These are phyloP conservation scores for Calcarius lapponicus DNA, from an alignment of 2,797 vertebrate genomes.

Conservation along the genomic window DNA sequence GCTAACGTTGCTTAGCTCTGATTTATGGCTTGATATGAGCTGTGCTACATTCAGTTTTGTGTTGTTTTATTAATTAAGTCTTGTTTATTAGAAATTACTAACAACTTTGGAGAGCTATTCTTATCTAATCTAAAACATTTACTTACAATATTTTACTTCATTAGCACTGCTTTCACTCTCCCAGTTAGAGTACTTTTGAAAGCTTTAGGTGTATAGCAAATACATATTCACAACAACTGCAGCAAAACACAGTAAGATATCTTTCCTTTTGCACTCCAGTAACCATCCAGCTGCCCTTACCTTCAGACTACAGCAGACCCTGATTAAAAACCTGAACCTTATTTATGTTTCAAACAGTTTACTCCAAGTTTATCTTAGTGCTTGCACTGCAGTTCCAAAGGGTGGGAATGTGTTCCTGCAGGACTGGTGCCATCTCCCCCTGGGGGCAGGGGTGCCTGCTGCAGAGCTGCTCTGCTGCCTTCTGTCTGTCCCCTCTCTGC, in stretches of 20 bases:
- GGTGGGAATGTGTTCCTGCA: neutral
- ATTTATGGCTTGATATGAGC: neutral
- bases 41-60: neutral
- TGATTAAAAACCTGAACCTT: neutral
- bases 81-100: neutral
- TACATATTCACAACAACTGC: neutral
- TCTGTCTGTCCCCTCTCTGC: neutral
- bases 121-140: neutral
- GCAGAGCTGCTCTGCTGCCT: neutral
- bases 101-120: neutral
- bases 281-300: neutral
- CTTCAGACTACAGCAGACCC: neutral
- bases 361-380: neutral
- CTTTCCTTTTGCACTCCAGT: neutral
- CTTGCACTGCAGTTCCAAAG: neutral
- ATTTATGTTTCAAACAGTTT: neutral
- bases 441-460: accelerated
- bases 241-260: neutral
- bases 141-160: neutral
- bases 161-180: neutral
- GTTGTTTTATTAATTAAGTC: neutral
- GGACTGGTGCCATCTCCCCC: neutral
- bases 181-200: neutral
- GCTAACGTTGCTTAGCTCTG: neutral
- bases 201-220: neutral